These are phyloP conservation scores for Dicycla oo DNA, from an alignment of 2,888 invertebrate genomes.

Conservation along the genomic window DNA sequence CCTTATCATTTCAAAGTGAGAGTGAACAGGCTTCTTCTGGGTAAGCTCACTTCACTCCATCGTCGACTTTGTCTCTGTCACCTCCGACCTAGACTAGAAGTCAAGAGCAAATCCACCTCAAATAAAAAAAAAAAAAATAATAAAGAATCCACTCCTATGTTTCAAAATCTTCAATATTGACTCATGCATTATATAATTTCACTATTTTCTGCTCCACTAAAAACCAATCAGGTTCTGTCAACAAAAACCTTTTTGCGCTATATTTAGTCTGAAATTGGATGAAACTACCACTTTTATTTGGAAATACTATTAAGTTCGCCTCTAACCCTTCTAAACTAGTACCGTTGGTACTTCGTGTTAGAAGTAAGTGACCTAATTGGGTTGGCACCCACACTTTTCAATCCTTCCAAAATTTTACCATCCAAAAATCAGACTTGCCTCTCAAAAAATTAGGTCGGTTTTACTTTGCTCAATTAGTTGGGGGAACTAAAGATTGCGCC, in stretches of 20 bases:
- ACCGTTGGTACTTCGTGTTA: constrained; percentile 64
- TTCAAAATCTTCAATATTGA: too few species aligned
- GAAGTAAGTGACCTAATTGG: constrained; percentile 77
- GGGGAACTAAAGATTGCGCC: constrained; percentile 65
- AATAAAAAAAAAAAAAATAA: too few species aligned
- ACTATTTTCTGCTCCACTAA: not conserved
- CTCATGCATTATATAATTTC: not conserved
- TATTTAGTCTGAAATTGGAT: not conserved
- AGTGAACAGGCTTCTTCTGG: too few species aligned
- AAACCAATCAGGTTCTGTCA: not conserved
- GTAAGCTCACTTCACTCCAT: too few species aligned
- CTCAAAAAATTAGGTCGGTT: constrained; percentile 52
- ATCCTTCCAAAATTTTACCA: constrained; percentile 45
- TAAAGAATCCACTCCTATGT: not conserved
- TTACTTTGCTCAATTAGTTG: constrained; percentile 41
- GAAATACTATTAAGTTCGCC: constrained; percentile 39
- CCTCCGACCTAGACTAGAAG: too few species aligned
- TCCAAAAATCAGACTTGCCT: constrained; percentile 55
- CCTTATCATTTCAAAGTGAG: too few species aligned
- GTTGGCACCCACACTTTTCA: constrained; percentile 69
- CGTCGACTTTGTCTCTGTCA: too few species aligned
- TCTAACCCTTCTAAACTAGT: constrained; percentile 64
- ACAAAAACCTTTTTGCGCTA: not conserved
- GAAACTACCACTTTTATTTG: constrained; percentile 19
- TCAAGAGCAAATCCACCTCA: too few species aligned